Conservation (phyloP, 2,113 vertebrate genomes). For the Sapayoa aenigma region DNA sequence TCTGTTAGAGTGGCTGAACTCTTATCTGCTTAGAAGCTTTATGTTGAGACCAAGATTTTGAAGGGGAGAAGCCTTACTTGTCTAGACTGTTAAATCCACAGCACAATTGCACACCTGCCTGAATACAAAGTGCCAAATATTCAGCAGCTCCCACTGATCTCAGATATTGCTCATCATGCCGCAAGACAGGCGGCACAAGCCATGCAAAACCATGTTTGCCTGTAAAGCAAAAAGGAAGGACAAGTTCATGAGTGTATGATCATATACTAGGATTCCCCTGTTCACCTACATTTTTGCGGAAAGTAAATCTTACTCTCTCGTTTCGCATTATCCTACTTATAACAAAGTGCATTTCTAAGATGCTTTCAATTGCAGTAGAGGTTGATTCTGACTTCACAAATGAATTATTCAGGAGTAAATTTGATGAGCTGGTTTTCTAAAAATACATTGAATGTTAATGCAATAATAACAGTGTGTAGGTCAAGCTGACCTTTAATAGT, state of each 20-base stretch:
- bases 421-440: neutral
- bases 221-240: neutral
- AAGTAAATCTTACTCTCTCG: neutral
- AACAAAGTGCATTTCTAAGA: neutral
- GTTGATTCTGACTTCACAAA: neutral
- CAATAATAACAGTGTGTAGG: neutral
- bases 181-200: neutral
- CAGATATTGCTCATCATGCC: neutral
- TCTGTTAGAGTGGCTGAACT: neutral
- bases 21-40: neutral
- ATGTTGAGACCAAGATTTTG: neutral
- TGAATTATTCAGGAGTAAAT: conserved; percentile 43
- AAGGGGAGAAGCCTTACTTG: neutral
- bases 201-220: neutral
- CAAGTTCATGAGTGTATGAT: neutral
- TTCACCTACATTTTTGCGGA: neutral
- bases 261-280: rapidly evolving
- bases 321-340: neutral
- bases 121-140: neutral
- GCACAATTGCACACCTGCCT: neutral
- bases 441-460: neutral
- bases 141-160: neutral
- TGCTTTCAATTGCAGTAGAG: neutral
- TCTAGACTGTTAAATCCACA: neutral
- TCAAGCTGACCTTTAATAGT: neutral